A percentile compares a stretch with the other conserved stretches of the same genome.
Conservation (phyloP, 2,888 invertebrate genomes). For the Cephus rjabovi region DNA sequence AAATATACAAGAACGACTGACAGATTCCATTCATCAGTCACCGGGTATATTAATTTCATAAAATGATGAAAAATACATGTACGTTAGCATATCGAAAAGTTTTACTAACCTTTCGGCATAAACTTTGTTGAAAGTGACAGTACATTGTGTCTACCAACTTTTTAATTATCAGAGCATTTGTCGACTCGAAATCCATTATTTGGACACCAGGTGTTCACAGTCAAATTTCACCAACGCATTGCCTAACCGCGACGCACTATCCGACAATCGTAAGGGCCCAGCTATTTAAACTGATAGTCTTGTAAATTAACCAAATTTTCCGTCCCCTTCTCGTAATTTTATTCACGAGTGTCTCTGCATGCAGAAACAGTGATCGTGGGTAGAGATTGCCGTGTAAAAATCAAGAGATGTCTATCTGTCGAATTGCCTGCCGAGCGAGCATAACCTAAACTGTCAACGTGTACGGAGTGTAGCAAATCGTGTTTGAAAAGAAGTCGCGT, state of each 20-base stretch:
- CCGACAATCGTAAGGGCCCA: not conserved
- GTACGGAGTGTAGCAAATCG: too few relatives aligned
- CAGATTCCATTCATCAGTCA: not conserved
- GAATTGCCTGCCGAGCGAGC: too few relatives aligned
- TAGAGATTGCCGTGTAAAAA: too few relatives aligned
- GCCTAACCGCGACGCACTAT: not conserved
- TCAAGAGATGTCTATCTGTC: too few relatives aligned
- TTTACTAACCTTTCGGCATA: too few relatives aligned
- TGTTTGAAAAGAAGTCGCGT: too few relatives aligned
- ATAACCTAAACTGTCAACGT: too few relatives aligned
- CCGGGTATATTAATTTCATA: not conserved
- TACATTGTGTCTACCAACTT: too few relatives aligned
- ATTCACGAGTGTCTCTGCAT: too few relatives aligned
- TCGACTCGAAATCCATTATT: not conserved
- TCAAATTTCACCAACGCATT: not conserved
- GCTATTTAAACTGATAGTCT: not conserved
- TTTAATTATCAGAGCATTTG: not conserved
- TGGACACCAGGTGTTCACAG: not conserved
- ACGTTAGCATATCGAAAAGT: not conserved
- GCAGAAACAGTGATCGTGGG: too few relatives aligned
- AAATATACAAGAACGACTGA: too few relatives aligned
- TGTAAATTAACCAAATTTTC: not conserved
- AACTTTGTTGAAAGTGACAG: too few relatives aligned
- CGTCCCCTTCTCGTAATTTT: not conserved
- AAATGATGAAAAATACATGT: not conserved